Evolutionary conservation across 1,140 invertebrate species (phyloP).

Genomic region (Lordiphosa mommai): DNA sequence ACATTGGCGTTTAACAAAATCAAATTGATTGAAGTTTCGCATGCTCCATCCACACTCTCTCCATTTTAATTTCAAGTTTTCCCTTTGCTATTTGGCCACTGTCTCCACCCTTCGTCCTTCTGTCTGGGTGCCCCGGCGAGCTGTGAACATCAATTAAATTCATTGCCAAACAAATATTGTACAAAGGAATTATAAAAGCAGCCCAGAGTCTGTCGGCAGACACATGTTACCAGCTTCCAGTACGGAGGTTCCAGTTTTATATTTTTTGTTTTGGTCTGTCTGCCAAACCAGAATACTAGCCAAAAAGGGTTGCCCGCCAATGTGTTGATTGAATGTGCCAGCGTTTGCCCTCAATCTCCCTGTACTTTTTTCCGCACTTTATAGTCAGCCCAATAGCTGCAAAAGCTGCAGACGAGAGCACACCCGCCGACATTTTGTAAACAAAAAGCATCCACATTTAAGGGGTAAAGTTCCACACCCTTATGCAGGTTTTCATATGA

Average conservation of each 20-base stretch:
- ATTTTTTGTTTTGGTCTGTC: slow-evolving; percentile 45
- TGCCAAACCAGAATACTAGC: slow-evolving; percentile 24
- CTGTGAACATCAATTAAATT: slow-evolving; percentile 62
- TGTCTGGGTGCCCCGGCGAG: not conserved
- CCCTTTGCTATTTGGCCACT: slow-evolving; percentile 4
- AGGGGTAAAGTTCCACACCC: slow-evolving; percentile 10
- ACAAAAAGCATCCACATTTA: slow-evolving; percentile 28
- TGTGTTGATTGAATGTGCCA: slow-evolving; percentile 51
- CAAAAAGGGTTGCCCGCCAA: slow-evolving; percentile 18
- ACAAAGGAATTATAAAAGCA: slow-evolving; percentile 64
- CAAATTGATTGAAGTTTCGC: slow-evolving; percentile 51
- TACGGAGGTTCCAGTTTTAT: not conserved
- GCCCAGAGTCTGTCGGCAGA: slow-evolving; percentile 37
- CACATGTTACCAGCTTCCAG: slow-evolving; percentile 24
- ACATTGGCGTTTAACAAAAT: slow-evolving; percentile 42
- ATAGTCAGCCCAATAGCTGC: slow-evolving; percentile 14
- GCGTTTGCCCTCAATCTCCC: not conserved
- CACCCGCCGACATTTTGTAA: slow-evolving; percentile 47
- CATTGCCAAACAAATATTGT: slow-evolving; percentile 64
- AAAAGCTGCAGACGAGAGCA: slow-evolving; percentile 10
- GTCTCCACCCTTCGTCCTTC: slow-evolving; percentile 1
- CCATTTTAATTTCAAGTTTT: not conserved
- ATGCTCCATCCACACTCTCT: slow-evolving; percentile 12
- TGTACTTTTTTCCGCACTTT: slow-evolving; percentile 34
- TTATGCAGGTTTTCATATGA: slow-evolving; percentile 23